Base-by-base conservation (phyloP, 2,797 vertebrate genomes). In the Onychomys arenicola region DNA sequence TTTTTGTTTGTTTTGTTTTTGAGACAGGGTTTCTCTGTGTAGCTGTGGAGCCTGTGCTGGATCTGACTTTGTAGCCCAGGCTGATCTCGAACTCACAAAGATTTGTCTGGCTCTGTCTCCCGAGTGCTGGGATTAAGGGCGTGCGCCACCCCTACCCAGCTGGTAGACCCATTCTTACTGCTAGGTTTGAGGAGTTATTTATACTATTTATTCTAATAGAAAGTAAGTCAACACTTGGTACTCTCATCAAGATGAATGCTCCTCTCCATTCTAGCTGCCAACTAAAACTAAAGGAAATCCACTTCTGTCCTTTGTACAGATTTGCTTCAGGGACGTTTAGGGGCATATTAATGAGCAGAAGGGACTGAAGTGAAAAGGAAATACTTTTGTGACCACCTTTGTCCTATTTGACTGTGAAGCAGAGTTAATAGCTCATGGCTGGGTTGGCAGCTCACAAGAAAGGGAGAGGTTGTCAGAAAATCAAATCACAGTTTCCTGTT, bases 401-500 rank as follows among this genome's bases (percentile, higher is more conserved):
- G 4, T 67, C 87, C 92, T 69, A 96, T 95, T 94, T 0, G 0
- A 73, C 43, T 82, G 91, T 87, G 71, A 98, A 98, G 98, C 96
- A 96, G 97, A 98, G 97, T 92, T 96, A 96, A 97, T 4, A 29
- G 97, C 95, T 97, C 5, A 16, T 89, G 97, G 83, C 83, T 52
- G 85, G 97, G 93, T 92, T 95, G 71, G 23, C 4, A 77, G 97
- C 97, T 98, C 97, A 98, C 94, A 97, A 98, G 97, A 98, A 98
- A 98, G 98, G 97, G 98, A 0, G 85, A 98, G 96, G 97, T 97
- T 98, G 94, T 86, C 96, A 97, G 96, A 98, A 98, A 98, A 97
- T 96, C 95, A 97, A 97, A 98, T 96, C 95, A 97, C 97, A 91
- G 91, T 94, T 98, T 99, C 98, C 98, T 98, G 98, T 98, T 99